Base-by-base conservation (phyloP, 1,140 invertebrate genomes). In the Pantala flavescens region DNA sequence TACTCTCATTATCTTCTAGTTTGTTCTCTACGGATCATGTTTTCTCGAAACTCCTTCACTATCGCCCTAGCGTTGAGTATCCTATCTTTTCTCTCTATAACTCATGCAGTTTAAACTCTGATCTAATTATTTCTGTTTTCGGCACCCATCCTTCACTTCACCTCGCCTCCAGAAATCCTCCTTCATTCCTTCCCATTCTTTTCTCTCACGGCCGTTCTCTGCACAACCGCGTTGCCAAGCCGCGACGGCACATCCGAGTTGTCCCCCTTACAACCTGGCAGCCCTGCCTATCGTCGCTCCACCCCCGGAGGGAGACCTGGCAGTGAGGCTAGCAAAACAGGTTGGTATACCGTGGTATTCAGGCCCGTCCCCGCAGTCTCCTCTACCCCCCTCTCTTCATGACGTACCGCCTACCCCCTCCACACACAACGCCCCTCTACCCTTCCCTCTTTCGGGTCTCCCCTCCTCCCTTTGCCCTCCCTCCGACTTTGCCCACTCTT, bases 181-280 rank as follows among this genome's bases (percentile, higher is more conserved):
- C 49, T 12, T 63, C 49, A 63, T 63, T 63, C 49, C 49, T 19
- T 63, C 49, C 49, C 49, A 63, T 63, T 63, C 49, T 63, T 63
- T 63, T 63, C 49, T 63, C 49, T 63, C 49, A 63, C n/a, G 49
- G 49, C n/a, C 49, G n/a, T 63, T 63, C 49, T 63, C n/a, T 63
- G n/a, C 49, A 16, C 49, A 19, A 63, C 49, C 49, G 49, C 49
- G 49, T 63, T 63, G 49, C 49, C 49, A 63, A 63, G 49, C 49
- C 49, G 49, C 49, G 49, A 19, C 14, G 49, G 49, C 49, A 16
- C 49, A 21, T 19, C 49, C 49, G 49, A 63, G 16, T 14, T 63
- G 49, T 63, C n/a, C 49, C 49, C 49, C n/a, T 63, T 63, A 63
- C 49, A 63, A 63, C 49, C 49, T 63, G 49, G 49, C 49, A 63